phyloP scores from a whole-genome alignment of 2,797 vertebrate species.

The Hemibagrus guttatus region DNA sequence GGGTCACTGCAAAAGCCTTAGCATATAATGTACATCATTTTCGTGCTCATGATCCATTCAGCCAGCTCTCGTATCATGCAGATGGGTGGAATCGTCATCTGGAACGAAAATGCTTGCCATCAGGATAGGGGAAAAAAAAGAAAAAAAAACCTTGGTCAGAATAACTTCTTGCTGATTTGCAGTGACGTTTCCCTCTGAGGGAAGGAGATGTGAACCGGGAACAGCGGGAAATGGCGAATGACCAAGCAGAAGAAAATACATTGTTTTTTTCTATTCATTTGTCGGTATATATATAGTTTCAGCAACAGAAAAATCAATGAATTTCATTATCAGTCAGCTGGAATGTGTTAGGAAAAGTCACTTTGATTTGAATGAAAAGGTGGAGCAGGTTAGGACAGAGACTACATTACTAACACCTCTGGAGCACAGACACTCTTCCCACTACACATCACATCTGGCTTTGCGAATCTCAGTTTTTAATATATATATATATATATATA shows the following conservation, averaged over 20 bases:
- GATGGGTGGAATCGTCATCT: neutral
- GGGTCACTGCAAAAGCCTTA: neutral
- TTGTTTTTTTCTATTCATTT: neutral
- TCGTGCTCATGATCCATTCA: neutral
- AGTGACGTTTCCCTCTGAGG: neutral
- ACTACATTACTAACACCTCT: neutral
- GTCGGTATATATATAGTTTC: neutral
- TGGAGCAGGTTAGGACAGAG: neutral
- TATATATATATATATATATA: too few relatives aligned
- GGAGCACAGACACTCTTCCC: neutral
- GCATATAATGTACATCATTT: neutral
- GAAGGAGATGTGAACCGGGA: neutral
- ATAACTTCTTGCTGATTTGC: neutral
- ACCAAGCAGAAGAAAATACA: too few relatives aligned
- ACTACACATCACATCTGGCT: neutral
- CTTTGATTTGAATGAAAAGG: neutral
- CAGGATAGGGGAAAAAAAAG: too few relatives aligned
- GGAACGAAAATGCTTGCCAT: neutral
- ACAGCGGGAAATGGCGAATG: too few relatives aligned
- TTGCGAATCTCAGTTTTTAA: too few relatives aligned
- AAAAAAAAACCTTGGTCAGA: neutral
- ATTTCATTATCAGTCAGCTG: neutral
- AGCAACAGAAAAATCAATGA: neutral
- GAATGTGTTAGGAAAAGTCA: neutral
- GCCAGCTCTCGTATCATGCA: neutral